phyloP scores from a whole-genome alignment of 2,113 vertebrate species.

The Mobula birostris region DNA sequence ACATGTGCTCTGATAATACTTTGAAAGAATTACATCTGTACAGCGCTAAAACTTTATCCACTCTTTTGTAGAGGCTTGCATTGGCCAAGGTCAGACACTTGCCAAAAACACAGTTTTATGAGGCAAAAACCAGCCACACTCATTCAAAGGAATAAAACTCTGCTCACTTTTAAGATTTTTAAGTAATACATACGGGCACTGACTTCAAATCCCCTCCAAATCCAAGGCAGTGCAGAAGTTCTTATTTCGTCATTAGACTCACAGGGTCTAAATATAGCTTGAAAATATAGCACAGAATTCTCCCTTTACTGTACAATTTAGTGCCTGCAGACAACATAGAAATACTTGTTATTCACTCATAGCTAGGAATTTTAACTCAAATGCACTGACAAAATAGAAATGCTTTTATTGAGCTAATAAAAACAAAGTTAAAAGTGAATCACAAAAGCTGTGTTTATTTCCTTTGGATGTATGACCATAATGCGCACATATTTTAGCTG shows the following conservation, averaged over 20 bases:
- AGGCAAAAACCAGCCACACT: constrained; percentile 7
- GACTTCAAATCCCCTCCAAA: not conserved
- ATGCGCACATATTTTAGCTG: not conserved
- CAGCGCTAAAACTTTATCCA: constrained; percentile 19
- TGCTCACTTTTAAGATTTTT: not conserved
- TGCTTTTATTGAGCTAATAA: not conserved
- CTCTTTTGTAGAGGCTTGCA: not conserved
- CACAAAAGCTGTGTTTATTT: not conserved
- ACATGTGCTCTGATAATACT: not conserved
- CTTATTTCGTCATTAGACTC: not conserved
- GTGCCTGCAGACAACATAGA: not conserved
- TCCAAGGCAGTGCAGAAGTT: not conserved
- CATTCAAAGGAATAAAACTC: constrained; percentile 16
- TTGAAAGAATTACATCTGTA: not conserved
- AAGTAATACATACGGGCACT: not conserved
- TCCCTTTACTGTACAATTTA: not conserved
- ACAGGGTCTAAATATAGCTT: not conserved
- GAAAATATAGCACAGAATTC: not conserved
- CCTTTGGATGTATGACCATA: not conserved
- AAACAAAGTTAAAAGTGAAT: constrained; percentile 16
- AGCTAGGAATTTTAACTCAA: not conserved
- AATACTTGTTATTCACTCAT: not conserved
- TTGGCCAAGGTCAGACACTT: constrained; percentile 9
- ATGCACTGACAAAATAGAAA: not conserved
- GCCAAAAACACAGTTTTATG: not conserved